A percentile compares a stretch with the other conserved stretches of the same genome.
Evolutionary conservation across 2,113 vertebrate species (phyloP).

Genomic region (Eonycteris spelaea): DNA sequence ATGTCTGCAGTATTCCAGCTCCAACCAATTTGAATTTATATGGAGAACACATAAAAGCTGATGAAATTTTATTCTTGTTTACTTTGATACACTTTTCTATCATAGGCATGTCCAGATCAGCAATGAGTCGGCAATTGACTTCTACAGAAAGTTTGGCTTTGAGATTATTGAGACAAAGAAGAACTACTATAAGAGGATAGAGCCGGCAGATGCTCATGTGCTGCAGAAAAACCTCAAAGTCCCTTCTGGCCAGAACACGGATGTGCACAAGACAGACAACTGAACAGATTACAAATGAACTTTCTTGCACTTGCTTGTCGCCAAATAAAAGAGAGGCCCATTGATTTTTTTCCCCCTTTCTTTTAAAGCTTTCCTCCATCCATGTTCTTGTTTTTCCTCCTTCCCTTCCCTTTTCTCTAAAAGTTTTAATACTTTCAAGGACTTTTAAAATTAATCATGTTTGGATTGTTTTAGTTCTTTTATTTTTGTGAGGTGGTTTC

Average conservation of each 20-base stretch:
- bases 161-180: conserved; percentile 99
- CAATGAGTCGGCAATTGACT: conserved; percentile 98
- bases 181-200: conserved; percentile 99
- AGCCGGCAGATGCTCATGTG: conserved; percentile 97
- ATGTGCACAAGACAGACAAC: conserved; percentile 93
- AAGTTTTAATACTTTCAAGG: conserved; percentile 80
- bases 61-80: not conserved
- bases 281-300: conserved; percentile 82
- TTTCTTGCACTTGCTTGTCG: conserved; percentile 89
- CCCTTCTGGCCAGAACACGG: conserved; percentile 89
- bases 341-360: conserved; percentile 37
- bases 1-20: not conserved
- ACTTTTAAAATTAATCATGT: conserved; percentile 78
- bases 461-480: conserved; percentile 75
- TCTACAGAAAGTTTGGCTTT: conserved; percentile 99
- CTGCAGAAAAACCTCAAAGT: conserved; percentile 98
- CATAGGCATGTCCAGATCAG: conserved; percentile 99
- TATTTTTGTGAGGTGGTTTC: conserved; percentile 61
- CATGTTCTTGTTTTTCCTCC: conserved; percentile 60
- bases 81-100: not conserved
- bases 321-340: conserved; percentile 89
- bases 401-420: conserved; percentile 66
- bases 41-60: conserved; percentile 1
- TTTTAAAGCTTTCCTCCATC: not conserved
- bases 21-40: not conserved